Evolutionary conservation across 2,888 invertebrate species (phyloP).

Genomic region (Dolomedes plantarius): DNA sequence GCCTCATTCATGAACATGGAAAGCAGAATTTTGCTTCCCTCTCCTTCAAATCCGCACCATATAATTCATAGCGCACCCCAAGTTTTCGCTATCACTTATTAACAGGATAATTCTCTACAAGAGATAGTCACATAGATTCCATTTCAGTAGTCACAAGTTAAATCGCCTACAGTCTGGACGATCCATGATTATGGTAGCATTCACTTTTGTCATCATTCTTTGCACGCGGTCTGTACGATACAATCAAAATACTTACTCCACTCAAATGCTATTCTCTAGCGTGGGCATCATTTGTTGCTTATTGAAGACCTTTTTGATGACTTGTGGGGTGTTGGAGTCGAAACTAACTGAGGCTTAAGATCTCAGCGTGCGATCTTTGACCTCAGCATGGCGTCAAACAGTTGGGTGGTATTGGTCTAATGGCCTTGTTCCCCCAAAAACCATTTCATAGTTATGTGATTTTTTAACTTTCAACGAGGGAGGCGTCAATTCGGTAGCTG

Average conservation of each 20-base stretch:
- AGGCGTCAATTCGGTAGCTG: conserved; percentile 11
- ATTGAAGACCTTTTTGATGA: conserved; percentile 27
- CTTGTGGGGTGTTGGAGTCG: conserved; percentile 14
- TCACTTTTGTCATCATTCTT: conserved; percentile 14
- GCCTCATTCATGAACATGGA: too few relatives aligned
- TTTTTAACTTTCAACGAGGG: background rate
- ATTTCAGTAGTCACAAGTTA: background rate
- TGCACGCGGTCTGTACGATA: background rate
- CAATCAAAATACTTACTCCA: background rate
- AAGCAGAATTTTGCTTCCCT: too few relatives aligned
- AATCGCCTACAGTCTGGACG: background rate
- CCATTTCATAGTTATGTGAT: background rate
- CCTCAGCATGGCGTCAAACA: conserved; percentile 15
- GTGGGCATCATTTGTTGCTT: background rate
- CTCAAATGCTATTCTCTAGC: background rate
- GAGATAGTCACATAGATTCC: background rate
- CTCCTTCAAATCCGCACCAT: too few relatives aligned
- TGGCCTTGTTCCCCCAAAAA: conserved; percentile 11
- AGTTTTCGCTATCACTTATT: too few relatives aligned
- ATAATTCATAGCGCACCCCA: too few relatives aligned
- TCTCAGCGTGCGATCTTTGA: conserved; percentile 41
- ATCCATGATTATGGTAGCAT: background rate
- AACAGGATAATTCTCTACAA: background rate
- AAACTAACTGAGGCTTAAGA: background rate
- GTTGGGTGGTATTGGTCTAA: conserved; percentile 36